Evolutionary conservation across 2,888 invertebrate species (phyloP).

Genomic region (Caenorhabditis sp.): DNA sequence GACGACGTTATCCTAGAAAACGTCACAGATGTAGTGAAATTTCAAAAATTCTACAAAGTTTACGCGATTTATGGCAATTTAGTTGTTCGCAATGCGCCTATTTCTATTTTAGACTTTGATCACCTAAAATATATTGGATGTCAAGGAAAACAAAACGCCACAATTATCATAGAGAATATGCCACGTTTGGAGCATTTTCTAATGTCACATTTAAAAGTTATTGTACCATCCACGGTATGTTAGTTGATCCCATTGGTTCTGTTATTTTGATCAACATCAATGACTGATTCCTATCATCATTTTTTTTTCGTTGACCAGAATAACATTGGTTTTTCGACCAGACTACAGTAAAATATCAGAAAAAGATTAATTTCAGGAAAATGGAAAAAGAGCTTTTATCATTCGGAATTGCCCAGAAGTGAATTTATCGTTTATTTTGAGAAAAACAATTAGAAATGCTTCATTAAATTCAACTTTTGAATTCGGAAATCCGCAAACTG

Average conservation of each 20-base stretch:
- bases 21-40: background rate
- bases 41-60: background rate
- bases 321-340: background rate
- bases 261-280: background rate
- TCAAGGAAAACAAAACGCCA: background rate
- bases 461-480: background rate
- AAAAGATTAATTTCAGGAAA: background rate
- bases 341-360: background rate
- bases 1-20: background rate
- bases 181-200: background rate
- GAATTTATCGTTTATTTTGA: background rate
- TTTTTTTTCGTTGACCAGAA: background rate
- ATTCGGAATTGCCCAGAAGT: background rate
- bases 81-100: background rate
- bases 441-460: background rate
- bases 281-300: background rate
- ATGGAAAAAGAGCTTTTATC: background rate
- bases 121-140: background rate
- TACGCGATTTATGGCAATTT: conserved; percentile 1
- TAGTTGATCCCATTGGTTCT: background rate
- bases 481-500: background rate
- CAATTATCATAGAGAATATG: background rate
- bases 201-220: background rate
- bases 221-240: background rate
- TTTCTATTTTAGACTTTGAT: background rate